Evolutionary conservation across 1,140 invertebrate species (phyloP).

Genomic region (Drosophila arizonae): DNA sequence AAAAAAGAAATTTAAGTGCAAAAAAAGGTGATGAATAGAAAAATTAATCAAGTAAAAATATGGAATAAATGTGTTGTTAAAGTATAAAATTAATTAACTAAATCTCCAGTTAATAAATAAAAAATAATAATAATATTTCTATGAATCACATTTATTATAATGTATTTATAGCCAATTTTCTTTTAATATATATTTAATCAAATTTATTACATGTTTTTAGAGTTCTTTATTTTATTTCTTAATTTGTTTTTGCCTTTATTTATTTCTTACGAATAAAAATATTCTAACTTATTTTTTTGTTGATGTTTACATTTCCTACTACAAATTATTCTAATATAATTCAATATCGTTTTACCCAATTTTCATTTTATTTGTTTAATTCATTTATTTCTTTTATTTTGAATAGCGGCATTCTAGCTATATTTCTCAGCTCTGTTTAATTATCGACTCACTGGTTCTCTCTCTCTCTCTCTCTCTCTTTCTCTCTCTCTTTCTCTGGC

Average conservation of each 20-base stretch:
- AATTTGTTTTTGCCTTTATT: not conserved
- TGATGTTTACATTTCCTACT: too few relatives aligned
- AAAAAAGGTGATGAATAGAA: not conserved
- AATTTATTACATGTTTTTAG: too few relatives aligned
- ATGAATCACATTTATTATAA: too few relatives aligned
- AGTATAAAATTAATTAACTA: too few relatives aligned
- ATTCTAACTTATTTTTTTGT: too few relatives aligned
- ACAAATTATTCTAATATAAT: too few relatives aligned
- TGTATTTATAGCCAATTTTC: too few relatives aligned
- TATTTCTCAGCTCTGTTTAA: not conserved
- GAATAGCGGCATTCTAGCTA: not conserved
- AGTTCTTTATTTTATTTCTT: too few relatives aligned
- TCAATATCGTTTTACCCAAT: not conserved
- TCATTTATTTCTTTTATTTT: not conserved
- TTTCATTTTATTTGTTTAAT: not conserved
- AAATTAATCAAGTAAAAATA: not conserved
- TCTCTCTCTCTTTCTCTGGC: not conserved
- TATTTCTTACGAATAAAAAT: not conserved
- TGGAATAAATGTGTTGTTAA: too few relatives aligned
- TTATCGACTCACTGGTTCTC: not conserved
- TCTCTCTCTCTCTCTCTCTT: not conserved
- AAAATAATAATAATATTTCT: too few relatives aligned
- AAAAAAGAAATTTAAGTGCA: not conserved
- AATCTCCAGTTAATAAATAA: too few relatives aligned
- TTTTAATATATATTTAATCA: too few relatives aligned